These are phyloP conservation scores for Carpatolechia fugitivella DNA, from an alignment of 2,888 invertebrate genomes.

Conservation along the genomic window DNA sequence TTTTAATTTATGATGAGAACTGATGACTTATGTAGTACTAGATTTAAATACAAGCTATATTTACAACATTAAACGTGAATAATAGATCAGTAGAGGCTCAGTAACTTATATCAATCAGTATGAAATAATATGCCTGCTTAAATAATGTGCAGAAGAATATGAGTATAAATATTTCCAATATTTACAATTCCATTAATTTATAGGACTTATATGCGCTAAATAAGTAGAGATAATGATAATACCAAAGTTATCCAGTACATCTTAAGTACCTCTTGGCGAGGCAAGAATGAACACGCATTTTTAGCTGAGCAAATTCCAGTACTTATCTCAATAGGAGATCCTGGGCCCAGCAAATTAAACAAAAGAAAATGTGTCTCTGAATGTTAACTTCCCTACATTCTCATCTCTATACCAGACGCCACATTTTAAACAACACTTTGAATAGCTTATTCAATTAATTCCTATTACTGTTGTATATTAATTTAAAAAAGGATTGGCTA, in stretches of 20 bases:
- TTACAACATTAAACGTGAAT: too few species aligned
- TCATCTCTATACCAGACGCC: constrained; percentile 11
- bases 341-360: not conserved
- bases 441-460: constrained; percentile 19
- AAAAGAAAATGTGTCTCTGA: constrained; percentile 1
- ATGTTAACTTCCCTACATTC: not conserved
- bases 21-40: too few species aligned
- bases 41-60: too few species aligned
- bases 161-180: too few species aligned
- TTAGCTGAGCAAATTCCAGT: not conserved
- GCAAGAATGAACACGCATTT: constrained; percentile 5
- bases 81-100: too few species aligned
- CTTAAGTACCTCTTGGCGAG: constrained; percentile 1
- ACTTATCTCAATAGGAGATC: constrained; percentile 1
- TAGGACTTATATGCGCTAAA: not conserved
- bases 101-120: too few species aligned
- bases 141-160: too few species aligned
- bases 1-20: too few species aligned
- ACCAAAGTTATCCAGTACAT: constrained; percentile 1
- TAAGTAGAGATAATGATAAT: not conserved
- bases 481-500: too few species aligned
- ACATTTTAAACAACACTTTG: constrained; percentile 31
- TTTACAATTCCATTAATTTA: too few species aligned
- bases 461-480: too few species aligned
- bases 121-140: too few species aligned